Evolutionary conservation across 2,888 invertebrate species (phyloP).

Genomic region (Drosophila emarginata): DNA sequence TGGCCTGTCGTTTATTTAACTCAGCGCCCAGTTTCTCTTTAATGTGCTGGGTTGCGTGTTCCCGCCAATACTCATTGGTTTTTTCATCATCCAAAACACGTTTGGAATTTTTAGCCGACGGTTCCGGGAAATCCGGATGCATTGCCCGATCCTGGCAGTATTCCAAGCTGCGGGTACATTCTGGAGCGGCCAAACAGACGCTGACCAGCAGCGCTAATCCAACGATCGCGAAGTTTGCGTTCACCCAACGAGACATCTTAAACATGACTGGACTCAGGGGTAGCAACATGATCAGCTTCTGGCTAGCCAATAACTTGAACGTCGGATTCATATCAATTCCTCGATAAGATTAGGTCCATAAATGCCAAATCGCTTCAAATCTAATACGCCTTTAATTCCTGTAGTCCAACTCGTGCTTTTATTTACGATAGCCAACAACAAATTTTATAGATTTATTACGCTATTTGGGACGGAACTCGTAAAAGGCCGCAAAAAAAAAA

Average conservation of each 20-base stretch:
- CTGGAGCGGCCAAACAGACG: conserved; percentile 55
- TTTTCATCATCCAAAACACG: conserved; percentile 56
- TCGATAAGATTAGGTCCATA: conserved; percentile 63
- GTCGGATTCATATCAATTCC: conserved; percentile 29
- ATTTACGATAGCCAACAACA: conserved; percentile 53
- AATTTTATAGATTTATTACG: conserved; percentile 64
- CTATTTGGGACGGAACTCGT: conserved; percentile 9
- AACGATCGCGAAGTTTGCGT: conserved; percentile 42
- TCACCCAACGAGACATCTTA: conserved; percentile 51
- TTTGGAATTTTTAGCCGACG: conserved; percentile 20
- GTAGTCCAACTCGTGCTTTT: conserved; percentile 43
- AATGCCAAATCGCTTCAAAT: conserved; percentile 47
- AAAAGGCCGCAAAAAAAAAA: conserved; percentile 21
- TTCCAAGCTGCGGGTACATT: conserved; percentile 63
- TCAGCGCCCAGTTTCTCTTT: conserved; percentile 71
- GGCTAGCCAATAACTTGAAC: conserved; percentile 2
- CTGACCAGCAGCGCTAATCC: conserved; percentile 35
- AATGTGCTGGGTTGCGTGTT: conserved; percentile 67
- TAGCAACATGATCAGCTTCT: not conserved
- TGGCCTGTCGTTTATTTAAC: conserved; percentile 84
- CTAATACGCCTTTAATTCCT: conserved; percentile 45
- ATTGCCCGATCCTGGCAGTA: conserved; percentile 73
- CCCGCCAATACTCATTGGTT: conserved; percentile 73
- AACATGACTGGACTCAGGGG: conserved; percentile 43
- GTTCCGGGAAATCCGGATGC: conserved; percentile 75